These are phyloP conservation scores for Barbus barbus DNA, from an alignment of 2,113 vertebrate genomes.

Conservation along the genomic window DNA sequence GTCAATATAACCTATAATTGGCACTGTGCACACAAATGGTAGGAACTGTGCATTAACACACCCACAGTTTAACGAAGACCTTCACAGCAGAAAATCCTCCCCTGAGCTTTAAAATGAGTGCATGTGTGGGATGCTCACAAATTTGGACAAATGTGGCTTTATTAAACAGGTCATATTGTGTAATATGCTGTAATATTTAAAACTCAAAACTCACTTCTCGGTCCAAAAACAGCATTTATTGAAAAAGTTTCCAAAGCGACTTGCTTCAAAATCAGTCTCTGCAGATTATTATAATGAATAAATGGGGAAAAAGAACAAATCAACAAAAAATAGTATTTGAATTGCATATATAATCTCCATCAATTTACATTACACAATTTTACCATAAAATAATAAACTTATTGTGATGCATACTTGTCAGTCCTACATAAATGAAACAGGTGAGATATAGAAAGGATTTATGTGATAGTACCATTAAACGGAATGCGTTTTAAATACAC, in stretches of 20 bases:
- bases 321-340: too few species aligned
- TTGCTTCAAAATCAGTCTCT: neutral
- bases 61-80: conserved; percentile 30
- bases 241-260: neutral
- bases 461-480: too few species aligned
- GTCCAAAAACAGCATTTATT: neutral
- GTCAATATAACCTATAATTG: conserved; percentile 33
- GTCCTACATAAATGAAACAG: too few species aligned
- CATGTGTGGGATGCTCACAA: conserved; percentile 22
- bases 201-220: neutral
- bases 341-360: too few species aligned
- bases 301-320: too few species aligned
- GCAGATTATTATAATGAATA: too few species aligned
- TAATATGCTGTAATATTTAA: neutral
- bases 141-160: neutral
- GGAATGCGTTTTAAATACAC: too few species aligned
- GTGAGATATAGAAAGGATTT: too few species aligned
- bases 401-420: too few species aligned
- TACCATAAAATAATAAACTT: too few species aligned
- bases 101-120: conserved; percentile 10
- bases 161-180: neutral
- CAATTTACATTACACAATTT: too few species aligned
- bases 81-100: neutral
- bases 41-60: conserved; percentile 8
- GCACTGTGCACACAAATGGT: neutral